Evolutionary conservation across 2,113 vertebrate genomes (phyloP), one percentile per base, ranked within the genome.

Genomic region (Urocolius indicus): DNA sequence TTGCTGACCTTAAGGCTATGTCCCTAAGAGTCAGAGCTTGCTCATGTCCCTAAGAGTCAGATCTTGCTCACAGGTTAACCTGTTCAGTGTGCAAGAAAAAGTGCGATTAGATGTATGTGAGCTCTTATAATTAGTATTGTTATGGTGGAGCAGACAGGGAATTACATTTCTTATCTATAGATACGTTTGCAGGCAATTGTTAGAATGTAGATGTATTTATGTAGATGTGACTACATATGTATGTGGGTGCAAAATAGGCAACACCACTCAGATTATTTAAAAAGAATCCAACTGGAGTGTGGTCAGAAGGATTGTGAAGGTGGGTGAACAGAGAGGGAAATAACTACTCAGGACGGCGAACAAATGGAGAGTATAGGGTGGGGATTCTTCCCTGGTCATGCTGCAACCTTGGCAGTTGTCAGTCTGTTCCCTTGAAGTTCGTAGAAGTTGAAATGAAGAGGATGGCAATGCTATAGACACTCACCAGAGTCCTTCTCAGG

Each of bases 1-100:
- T 2, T 93, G 72, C 57, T 86, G 92, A 86, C 88, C 85, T 75
- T 63, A n/a, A 92, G 91, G 80, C 93, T 80, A 68, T 92, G 93
- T 88, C 68, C 65, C 22, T 94, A 67, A 73, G 87, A 92, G n/a
- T 34, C 57, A n/a, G 29, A 43, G 58, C 30, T 79, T 58, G 45
- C 67, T 83, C 59, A 9, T 92, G 93, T 88, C 68, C 65, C 22
- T 94, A 67, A 73, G 87, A 92, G n/a, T 34, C 57, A n/a, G 29
- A 43, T 54, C 30, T 79, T 58, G 45, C 67, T 83, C 59, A 9
- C 21, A 8, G 79, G 32, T 58, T 77, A 63, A 14, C 57, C 29
- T 59, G 32, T 36, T 93, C 71, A 22, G 22, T 14, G 51, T 38
- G 41, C 34, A 55, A 74, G 78, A 38, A 73, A 29, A 76, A 87